phyloP scores from a whole-genome alignment of 2,888 invertebrate genomes.

The Agrotis ipsilon region DNA sequence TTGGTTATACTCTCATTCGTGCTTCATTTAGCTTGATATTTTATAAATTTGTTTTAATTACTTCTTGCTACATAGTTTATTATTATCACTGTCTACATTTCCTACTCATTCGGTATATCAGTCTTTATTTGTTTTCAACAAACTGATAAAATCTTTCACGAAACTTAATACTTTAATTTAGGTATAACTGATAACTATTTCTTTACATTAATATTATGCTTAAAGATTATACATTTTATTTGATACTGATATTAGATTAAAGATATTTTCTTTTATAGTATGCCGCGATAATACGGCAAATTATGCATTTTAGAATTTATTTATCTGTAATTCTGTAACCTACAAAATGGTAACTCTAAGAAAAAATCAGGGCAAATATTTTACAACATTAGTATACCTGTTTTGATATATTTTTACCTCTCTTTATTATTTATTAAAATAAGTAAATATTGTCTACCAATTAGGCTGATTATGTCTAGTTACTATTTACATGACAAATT shows the following conservation, averaged over 20 bases:
- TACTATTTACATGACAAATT: not conserved
- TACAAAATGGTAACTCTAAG: conserved; percentile 14
- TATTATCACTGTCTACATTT: not conserved
- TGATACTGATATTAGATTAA: conserved; percentile 55
- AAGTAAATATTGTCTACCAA: not conserved
- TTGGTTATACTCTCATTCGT: no score
- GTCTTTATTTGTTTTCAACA: conserved; percentile 26
- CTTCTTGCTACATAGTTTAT: not conserved
- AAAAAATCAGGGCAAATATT: not conserved
- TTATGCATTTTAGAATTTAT: conserved; percentile 33
- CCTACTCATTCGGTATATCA: not conserved
- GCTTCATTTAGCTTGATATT: no score
- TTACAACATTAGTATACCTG: not conserved
- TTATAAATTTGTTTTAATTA: not conserved
- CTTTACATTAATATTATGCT: conserved; percentile 53
- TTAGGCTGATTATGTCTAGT: not conserved
- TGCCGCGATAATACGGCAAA: conserved; percentile 53
- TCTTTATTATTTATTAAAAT: not conserved
- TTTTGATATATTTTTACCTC: not conserved
- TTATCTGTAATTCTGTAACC: conserved; percentile 43
- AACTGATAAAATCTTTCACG: conserved; percentile 37
- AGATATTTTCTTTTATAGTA: conserved; percentile 47
- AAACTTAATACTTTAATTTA: conserved; percentile 23
- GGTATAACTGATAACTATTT: conserved; percentile 54
- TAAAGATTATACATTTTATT: conserved; percentile 53